Base-by-base conservation (phyloP, 2,113 vertebrate genomes). In the Noturus placidus region DNA sequence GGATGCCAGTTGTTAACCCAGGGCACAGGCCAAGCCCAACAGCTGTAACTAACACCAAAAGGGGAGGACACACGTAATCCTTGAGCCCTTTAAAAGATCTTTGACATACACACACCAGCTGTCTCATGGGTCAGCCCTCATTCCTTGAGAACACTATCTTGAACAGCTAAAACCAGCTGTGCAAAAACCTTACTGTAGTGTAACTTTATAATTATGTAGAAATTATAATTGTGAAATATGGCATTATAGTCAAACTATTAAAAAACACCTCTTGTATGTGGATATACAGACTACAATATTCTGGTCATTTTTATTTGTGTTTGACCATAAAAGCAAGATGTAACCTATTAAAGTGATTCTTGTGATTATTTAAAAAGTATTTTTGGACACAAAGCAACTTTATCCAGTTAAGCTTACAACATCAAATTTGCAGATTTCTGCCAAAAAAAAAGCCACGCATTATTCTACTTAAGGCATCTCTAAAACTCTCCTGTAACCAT, bases 11-110 rank as follows among this genome's bases (percentile, higher is more conserved):
- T 87, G 86, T 83, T 83, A 59, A 77, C 69, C 69, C 33, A 35
- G 70, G n/a, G 38, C 30, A 76, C 46, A 87, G 87, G 82, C 72
- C 86, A 74, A 61, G 79, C 9, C 33, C 84, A 78, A 88, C 82
- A 84, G 70, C 87, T 88, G 82, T 63, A 78, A 78, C 38, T 57
- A n/a, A 78, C 72, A 78, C 87, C 70, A 38, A n/a, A 84, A 84
- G 59, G 72, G 30, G 20, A 82, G 11, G 52, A 54, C n/a, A 57
- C 54, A 74, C 25, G 52, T 83, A 77, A 83, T 77, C 35, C 69
- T 38, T 4, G 56, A 87, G 30, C 38, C 38, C 27, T 63, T 52
- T 19, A 65, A 84, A 84, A 52, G 50, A 67, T 42, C 70, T 30
- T 30, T 83, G 70, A 83, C 70, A 83, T 86, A 42, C 20, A 46